Conservation (phyloP, 2,113 vertebrate species). For the Actenoides lindsayi region DNA sequence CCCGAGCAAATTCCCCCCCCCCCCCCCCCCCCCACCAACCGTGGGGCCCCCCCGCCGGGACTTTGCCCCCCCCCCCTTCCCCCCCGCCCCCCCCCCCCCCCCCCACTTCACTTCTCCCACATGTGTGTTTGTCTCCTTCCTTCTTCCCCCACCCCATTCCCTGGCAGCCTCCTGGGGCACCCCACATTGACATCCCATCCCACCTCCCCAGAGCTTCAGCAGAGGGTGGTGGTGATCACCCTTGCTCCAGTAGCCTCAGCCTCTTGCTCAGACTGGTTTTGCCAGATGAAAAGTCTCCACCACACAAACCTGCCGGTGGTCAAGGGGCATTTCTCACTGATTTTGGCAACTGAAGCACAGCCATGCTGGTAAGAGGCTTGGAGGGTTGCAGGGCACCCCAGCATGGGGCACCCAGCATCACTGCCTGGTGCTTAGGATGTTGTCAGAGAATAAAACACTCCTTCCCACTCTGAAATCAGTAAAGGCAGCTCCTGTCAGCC, state of each 20-base stretch:
- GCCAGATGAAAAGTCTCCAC: background rate
- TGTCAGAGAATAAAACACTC: background rate
- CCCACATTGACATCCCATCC: background rate
- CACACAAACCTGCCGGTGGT: rapidly evolving
- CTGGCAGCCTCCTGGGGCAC: rapidly evolving
- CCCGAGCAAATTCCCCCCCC: no score
- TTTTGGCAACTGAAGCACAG: background rate
- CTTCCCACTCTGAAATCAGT: background rate
- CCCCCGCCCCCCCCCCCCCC: no score
- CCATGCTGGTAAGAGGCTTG: background rate
- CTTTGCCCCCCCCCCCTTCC: no score
- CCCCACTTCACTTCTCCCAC: background rate
- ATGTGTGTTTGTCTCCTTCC: background rate
- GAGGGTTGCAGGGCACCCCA: background rate
- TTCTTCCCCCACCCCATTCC: background rate
- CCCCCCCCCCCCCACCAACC: no score
- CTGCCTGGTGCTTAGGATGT: background rate
- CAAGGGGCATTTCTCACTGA: background rate
- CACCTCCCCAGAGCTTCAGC: background rate
- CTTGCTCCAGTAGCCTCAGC: background rate
- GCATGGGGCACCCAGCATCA: rapidly evolving
- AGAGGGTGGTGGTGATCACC: background rate
- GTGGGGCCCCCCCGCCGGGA: no score
- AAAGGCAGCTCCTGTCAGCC: background rate
- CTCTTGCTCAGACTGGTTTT: background rate